A percentile compares a stretch with the other conserved stretches of the same genome.
phyloP scores from a whole-genome alignment of 1,140 invertebrate species.

The Drosophila virilis region DNA sequence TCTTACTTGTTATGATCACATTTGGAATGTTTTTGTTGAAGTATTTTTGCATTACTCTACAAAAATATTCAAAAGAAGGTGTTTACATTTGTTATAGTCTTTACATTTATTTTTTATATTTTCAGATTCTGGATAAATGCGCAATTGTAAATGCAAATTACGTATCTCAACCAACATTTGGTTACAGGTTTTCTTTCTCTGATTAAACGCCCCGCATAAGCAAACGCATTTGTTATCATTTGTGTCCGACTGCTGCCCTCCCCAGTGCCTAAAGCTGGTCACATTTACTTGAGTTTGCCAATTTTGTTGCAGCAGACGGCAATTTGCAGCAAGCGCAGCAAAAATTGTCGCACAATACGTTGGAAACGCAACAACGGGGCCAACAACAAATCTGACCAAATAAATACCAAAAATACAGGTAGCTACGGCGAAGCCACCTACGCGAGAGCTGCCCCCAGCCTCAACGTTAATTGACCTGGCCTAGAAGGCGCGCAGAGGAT shows the following conservation, averaged over 20 bases:
- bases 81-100: not conserved
- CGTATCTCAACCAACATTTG: conserved; percentile 10
- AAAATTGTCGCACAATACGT: conserved; percentile 35
- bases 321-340: conserved; percentile 26
- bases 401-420: conserved; percentile 30
- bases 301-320: not conserved
- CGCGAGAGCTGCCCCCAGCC: conserved; percentile 24
- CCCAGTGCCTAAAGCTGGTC: not conserved
- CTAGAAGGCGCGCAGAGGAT: not conserved
- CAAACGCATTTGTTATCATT: conserved; percentile 51
- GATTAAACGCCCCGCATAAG: conserved; percentile 8
- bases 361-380: not conserved
- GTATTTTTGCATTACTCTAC: too few relatives aligned
- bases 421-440: conserved; percentile 49
- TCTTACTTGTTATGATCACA: too few relatives aligned
- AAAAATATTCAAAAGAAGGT: too few relatives aligned
- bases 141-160: conserved; percentile 23
- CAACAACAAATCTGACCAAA: conserved; percentile 18
- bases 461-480: conserved; percentile 71
- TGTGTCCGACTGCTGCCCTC: conserved; percentile 14
- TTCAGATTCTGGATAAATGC: too few relatives aligned
- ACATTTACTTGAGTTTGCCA: not conserved
- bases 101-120: not conserved
- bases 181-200: not conserved
- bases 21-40: too few relatives aligned